These are phyloP conservation scores for Rotaria socialis DNA, from an alignment of 2,888 invertebrate genomes.

Conservation along the genomic window DNA sequence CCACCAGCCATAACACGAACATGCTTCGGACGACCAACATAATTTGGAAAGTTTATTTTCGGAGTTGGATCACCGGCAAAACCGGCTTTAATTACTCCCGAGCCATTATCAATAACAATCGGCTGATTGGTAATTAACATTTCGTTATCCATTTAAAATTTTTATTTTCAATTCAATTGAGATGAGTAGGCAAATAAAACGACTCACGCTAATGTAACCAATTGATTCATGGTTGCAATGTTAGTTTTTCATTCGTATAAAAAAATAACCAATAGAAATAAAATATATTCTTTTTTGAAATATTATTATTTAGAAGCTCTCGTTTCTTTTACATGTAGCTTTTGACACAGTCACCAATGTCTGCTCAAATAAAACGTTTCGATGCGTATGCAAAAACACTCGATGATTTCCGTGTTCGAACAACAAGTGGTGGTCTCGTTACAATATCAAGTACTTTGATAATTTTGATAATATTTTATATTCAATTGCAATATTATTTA, in stretches of 20 bases:
- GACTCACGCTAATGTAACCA: not conserved
- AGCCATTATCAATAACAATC: constrained; percentile 98
- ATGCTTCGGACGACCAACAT: constrained; percentile 95
- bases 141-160: constrained; percentile 56
- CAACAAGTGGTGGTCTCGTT: constrained; percentile 65
- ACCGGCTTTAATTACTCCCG: constrained; percentile 96
- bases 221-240: not conserved
- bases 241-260: not conserved
- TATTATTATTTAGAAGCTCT: too few relatives aligned
- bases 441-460: constrained; percentile 78
- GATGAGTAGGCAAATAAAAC: not conserved
- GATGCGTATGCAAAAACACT: constrained; percentile 91
- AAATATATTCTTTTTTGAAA: too few relatives aligned
- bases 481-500: constrained; percentile 78
- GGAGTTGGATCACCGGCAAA: constrained; percentile 98
- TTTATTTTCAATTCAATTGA: not conserved
- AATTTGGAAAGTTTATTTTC: constrained; percentile 97
- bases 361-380: constrained; percentile 57
- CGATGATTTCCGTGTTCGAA: constrained; percentile 47
- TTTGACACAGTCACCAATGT: not conserved
- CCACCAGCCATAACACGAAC: constrained; percentile 98
- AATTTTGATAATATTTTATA: constrained; percentile 75
- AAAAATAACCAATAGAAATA: constrained; percentile 38
- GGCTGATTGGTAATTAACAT: constrained; percentile 84
- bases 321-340: too few relatives aligned